Base-by-base conservation (phyloP, 1,140 invertebrate species). In the Lepidurus apus region DNA sequence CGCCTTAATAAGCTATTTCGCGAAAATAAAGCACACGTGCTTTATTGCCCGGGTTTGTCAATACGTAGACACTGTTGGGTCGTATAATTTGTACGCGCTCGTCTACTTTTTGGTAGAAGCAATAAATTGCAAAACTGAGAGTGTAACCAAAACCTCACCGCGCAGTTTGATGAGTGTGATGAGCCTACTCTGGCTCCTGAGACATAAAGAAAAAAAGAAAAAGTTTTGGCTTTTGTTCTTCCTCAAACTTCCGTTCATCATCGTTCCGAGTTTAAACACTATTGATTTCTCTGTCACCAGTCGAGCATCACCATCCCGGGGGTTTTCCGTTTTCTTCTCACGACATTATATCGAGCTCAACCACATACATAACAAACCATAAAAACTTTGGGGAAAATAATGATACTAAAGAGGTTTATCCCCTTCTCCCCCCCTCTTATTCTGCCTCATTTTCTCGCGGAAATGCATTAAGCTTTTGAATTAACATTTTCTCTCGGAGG, bases 281-380 rank as follows among this genome's bases (percentile, higher is more conserved):
- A 65, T 65, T 65, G 53, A 65, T 65, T 65, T 65, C 5, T 47
- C 53, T 65, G 53, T 65, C 53, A 65, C 17, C 53, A n/a, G 21
- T n/a, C 53, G 53, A 21, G 53, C 53, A 65, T 11, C 53, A n/a
- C 21, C 53, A 1, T 65, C 17, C 53, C 17, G 53, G 53, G 53
- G 53, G 53, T 65, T 21, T 65, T 65, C 53, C n/a, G 34, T 34
- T 34, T 34, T 34, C 34, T 34, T 34, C 53, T 21, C 53, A n/a
- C 53, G 13, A n/a, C 53, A 21, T 65, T 65, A 65, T 9, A 65
- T 65, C 17, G 53, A 65, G 53, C 53, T 65, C 53, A 65, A 21
- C 53, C 53, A 65, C 53, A 65, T 65, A 65, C 34, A 34, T 65
- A 65, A 9, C 53, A 65, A n/a, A 65, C 53, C 53, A 1, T 65